Base-by-base conservation (phyloP, 2,113 vertebrate species). In the Danionella cerebrum region DNA sequence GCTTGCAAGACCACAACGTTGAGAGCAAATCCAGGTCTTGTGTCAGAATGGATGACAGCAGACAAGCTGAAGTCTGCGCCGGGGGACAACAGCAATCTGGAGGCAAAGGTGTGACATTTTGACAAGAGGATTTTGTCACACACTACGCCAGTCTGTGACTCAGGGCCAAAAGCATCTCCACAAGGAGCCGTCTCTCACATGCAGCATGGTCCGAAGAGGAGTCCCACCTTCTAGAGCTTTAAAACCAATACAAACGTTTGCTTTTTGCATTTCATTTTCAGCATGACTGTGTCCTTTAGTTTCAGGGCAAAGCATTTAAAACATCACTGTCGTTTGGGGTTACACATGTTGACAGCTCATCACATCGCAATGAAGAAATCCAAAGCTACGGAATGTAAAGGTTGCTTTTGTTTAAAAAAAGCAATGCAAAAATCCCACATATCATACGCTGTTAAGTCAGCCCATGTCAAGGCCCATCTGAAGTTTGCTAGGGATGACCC, bases 91-190 rank as follows among this genome's bases (percentile, higher is more conserved):
- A 38, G 58, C 29, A 31, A 21, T 65, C 58, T 68, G 16, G 16
- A 51, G 45, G 45, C 68, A 29, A n/a, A 67, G 44, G 55, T 60
- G 57, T 70, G 58, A 67, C 52, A 52, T 71, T 71, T 60, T 64
- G 52, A 67, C 52, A 59, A 65, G 63, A 10, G 11, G 11, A 29
- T 51, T 70, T 39, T 50, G 67, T 70, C 62, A 33, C 35, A n/a
- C n/a, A 66, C 42, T 65, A 57, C 47, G 24, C 53, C 14, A 24
- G 18, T 8, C 1, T 13, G 11, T 53, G 31, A 58, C 52, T 58
- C 62, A 47, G 52, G 25, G 52, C 41, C 33, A 38, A 12, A 14
- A 33, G 35, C 55, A 29, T 35, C 60, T 36, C 44, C 44, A 19
- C 44, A 22, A 31, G 35, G 33, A 57, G 6, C 53, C 53, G 10